A percentile compares a stretch with the other conserved stretches of the same genome.
Conservation (phyloP, 2,797 vertebrate genomes). For the Notoglanidium macrostoma region DNA sequence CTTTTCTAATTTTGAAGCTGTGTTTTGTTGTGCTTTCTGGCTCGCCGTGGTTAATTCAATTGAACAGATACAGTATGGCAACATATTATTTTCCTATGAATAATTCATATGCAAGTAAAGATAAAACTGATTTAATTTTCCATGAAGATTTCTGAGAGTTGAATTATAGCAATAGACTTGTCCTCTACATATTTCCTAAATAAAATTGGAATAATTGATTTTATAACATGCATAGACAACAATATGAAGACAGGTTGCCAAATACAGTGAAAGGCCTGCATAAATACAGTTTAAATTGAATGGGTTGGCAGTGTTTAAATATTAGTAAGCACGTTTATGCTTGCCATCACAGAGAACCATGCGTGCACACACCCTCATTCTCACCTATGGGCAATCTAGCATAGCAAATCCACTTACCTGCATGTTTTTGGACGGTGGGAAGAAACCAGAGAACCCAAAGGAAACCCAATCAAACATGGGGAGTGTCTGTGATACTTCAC, state of each 20-base stretch:
- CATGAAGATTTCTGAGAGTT: constrained; percentile 46
- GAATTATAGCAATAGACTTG: constrained; percentile 52
- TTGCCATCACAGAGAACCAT: too few species aligned
- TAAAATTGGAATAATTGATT: constrained; percentile 55
- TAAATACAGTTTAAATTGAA: constrained; percentile 15
- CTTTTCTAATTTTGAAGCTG: neutral
- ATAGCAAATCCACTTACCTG: too few species aligned
- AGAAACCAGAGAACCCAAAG: too few species aligned
- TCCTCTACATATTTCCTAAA: constrained; percentile 46
- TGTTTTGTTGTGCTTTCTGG: neutral
- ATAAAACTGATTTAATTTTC: constrained; percentile 56
- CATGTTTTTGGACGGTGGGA: too few species aligned
- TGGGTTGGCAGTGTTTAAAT: neutral
- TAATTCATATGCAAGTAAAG: constrained; percentile 32
- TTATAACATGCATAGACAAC: constrained; percentile 42
- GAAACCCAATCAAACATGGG: too few species aligned
- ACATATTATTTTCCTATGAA: constrained; percentile 15
- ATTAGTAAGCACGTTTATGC: too few species aligned
- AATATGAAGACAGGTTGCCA: constrained; percentile 32
- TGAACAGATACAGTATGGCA: neutral
- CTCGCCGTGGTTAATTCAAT: neutral
- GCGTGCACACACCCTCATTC: too few species aligned
- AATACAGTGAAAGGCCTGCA: neutral
- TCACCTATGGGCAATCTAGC: too few species aligned
- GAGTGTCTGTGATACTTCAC: too few species aligned